Evolutionary conservation across 2,113 vertebrate genomes (phyloP).

Genomic region (Stercorarius parasiticus): DNA sequence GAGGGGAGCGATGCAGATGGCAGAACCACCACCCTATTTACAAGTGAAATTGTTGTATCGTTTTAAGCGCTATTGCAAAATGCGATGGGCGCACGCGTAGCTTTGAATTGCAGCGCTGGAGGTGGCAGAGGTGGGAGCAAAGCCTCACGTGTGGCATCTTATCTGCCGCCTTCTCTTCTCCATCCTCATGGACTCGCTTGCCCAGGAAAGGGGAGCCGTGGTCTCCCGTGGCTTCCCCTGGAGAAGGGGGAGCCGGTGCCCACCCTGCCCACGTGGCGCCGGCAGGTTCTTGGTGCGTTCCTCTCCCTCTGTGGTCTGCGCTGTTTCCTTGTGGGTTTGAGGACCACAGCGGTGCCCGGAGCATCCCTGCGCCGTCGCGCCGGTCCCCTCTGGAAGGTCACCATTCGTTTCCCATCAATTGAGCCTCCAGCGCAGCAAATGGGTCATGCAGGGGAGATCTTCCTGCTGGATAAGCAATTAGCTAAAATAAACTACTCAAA

Average conservation of each 20-base stretch:
- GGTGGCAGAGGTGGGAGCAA: background rate
- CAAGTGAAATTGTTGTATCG: background rate
- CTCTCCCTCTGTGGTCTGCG: no score
- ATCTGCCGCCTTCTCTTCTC: background rate
- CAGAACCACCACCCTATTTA: background rate
- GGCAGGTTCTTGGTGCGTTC: background rate
- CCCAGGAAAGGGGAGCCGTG: background rate
- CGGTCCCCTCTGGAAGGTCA: background rate
- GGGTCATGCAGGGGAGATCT: background rate
- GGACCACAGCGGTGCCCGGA: background rate
- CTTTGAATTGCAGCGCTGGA: background rate
- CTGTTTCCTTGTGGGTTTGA: background rate
- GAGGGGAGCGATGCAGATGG: background rate
- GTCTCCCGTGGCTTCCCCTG: background rate
- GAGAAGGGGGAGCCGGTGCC: background rate
- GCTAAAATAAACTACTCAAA: conserved; percentile 35
- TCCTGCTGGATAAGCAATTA: conserved; percentile 52
- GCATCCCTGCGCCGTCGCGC: background rate
- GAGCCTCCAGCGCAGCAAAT: background rate
- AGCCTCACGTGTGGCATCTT: background rate
- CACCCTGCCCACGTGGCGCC: accelerated
- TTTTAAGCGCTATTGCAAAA: background rate
- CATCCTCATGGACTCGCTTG: background rate
- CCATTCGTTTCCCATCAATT: background rate
- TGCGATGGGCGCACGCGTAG: background rate